A percentile compares a stretch with the other conserved stretches of the same genome.
These are phyloP conservation scores for Rhinolophus ferrumequinum DNA, from an alignment of 2,113 vertebrate species.

Conservation along the genomic window DNA sequence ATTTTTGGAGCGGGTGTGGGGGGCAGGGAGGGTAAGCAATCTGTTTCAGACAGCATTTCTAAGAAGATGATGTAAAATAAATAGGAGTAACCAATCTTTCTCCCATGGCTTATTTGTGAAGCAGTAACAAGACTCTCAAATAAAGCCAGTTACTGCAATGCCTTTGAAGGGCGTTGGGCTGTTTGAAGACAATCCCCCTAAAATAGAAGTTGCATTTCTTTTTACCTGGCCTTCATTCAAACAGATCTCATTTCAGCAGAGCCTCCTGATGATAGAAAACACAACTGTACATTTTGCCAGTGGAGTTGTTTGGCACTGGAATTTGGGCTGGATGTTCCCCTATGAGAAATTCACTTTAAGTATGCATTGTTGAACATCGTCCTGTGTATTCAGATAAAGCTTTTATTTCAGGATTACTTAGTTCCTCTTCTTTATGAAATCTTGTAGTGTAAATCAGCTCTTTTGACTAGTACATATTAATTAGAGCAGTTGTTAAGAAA, in stretches of 20 bases:
- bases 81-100: neutral
- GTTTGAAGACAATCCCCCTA: neutral
- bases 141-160: neutral
- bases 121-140: conserved; percentile 12
- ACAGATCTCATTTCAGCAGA: neutral
- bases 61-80: neutral
- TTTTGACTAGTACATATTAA: conserved; percentile 44
- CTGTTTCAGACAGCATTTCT: neutral
- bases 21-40: neutral
- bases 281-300: neutral
- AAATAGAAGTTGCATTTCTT: conserved; percentile 29
- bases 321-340: neutral
- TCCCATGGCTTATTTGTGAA: neutral
- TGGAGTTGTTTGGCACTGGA: neutral
- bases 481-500: conserved; percentile 50
- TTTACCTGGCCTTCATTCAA: conserved; percentile 48
- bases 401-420: conserved; percentile 33
- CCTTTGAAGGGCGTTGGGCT: neutral
- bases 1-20: neutral
- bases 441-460: neutral
- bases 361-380: neutral
- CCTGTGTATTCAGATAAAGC: conserved; percentile 40
- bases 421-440: conserved; percentile 21
- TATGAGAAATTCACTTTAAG: neutral
- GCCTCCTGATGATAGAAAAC: conserved; percentile 37